A percentile compares a stretch with the other conserved stretches of the same genome.
Evolutionary conservation across 2,113 vertebrate species (phyloP).

Genomic region (Dasyprocta punctata): DNA sequence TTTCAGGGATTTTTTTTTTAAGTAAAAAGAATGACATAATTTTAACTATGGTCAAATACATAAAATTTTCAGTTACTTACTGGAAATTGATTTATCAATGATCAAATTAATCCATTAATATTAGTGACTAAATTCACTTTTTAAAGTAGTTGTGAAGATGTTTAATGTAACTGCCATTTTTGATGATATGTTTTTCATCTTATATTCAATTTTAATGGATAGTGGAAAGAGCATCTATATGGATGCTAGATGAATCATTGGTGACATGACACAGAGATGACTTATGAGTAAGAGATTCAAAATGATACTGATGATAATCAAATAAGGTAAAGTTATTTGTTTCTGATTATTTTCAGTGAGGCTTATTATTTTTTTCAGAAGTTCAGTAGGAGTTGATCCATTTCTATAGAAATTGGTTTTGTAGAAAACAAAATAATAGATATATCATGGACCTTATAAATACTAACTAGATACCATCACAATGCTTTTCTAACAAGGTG

Average conservation of each 20-base stretch:
- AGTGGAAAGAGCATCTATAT: not conserved
- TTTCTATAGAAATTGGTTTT: slow-evolving; percentile 30
- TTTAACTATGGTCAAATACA: not conserved
- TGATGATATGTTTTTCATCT: not conserved
- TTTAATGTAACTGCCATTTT: not conserved
- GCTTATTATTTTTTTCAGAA: no score
- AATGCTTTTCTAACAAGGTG: slow-evolving; percentile 13
- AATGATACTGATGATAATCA: not conserved
- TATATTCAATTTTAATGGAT: not conserved
- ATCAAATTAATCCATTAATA: not conserved
- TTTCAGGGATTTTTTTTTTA: not conserved
- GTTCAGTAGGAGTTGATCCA: not conserved
- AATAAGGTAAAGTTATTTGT: not conserved
- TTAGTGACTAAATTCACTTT: not conserved
- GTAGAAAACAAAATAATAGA: slow-evolving; percentile 48
- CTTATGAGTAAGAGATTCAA: not conserved
- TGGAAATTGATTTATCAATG: not conserved
- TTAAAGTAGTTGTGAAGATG: not conserved
- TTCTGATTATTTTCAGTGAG: not conserved
- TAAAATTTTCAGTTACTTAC: not conserved
- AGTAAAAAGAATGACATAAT: not conserved
- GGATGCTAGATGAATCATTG: not conserved
- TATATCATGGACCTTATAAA: not conserved
- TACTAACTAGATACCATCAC: not conserved
- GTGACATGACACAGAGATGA: not conserved